A percentile compares a stretch with the other conserved stretches of the same genome.
These are phyloP conservation scores for Idris sp. DNA, from an alignment of 1,140 invertebrate genomes.

Conservation along the genomic window DNA sequence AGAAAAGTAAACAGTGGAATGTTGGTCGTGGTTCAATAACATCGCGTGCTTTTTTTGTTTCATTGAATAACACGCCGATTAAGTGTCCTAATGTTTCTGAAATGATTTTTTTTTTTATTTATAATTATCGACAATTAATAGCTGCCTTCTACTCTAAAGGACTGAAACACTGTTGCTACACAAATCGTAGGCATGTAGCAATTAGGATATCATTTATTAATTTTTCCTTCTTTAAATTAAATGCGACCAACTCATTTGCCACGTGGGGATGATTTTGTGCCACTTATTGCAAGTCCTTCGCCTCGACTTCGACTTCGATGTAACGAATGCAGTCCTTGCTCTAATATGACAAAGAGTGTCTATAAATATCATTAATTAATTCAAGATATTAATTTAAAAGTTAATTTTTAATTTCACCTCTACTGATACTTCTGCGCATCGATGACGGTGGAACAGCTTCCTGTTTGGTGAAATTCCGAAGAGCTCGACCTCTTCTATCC, in stretches of 20 bases:
- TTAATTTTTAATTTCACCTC: constrained; percentile 51
- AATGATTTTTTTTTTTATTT: constrained; percentile 67
- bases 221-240: constrained; percentile 64
- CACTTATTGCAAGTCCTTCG: constrained; percentile 70
- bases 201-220: constrained; percentile 70
- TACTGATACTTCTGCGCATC: constrained; percentile 74
- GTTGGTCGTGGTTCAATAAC: constrained; percentile 41
- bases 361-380: too few species aligned
- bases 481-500: constrained; percentile 87
- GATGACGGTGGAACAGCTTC: constrained; percentile 64
- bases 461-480: constrained; percentile 81
- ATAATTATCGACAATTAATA: constrained; percentile 72
- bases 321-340: constrained; percentile 75
- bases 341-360: too few species aligned
- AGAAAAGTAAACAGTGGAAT: constrained; percentile 70
- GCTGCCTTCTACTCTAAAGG: constrained; percentile 72
- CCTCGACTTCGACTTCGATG: constrained; percentile 76
- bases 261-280: constrained; percentile 70
- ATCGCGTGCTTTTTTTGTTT: constrained; percentile 54
- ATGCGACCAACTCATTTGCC: constrained; percentile 70
- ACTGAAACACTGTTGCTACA: constrained; percentile 74
- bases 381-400: too few species aligned
- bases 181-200: constrained; percentile 74
- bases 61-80: constrained; percentile 53
- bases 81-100: constrained; percentile 54